phyloP scores from a whole-genome alignment of 2,113 vertebrate genomes.

The Jacana jacana region DNA sequence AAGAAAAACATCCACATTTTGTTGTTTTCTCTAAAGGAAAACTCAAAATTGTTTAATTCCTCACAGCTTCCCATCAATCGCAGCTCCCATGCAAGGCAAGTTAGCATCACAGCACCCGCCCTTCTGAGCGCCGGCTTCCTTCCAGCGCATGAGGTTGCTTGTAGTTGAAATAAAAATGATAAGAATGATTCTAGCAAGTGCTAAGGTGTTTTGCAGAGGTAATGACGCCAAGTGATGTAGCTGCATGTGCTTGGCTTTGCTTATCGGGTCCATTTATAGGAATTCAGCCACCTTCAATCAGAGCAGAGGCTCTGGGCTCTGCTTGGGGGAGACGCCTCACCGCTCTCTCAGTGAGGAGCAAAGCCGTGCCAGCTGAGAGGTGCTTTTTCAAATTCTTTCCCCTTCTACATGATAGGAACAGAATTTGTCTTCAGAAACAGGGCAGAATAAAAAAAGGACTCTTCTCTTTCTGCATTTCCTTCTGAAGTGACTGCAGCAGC shows the following conservation, averaged over 20 bases:
- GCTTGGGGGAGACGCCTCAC: background rate
- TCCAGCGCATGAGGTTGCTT: background rate
- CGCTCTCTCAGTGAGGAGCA: rapidly evolving
- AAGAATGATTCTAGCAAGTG: background rate
- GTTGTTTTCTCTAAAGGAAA: background rate
- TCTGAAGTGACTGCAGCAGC: background rate
- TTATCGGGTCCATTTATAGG: rapidly evolving
- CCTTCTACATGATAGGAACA: background rate
- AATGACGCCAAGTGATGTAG: background rate
- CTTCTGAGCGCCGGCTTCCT: background rate
- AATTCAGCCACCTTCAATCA: background rate
- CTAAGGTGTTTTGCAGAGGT: background rate
- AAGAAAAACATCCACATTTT: background rate
- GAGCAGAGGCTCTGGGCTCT: background rate
- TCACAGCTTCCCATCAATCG: background rate
- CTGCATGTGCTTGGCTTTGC: background rate
- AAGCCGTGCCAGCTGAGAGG: rapidly evolving
- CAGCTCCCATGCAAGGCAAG: background rate
- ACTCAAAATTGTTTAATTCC: background rate
- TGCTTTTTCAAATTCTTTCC: background rate
- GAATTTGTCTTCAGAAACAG: background rate
- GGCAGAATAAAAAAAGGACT: background rate
- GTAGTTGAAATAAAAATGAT: background rate
- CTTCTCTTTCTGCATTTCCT: background rate
- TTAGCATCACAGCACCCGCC: background rate